phyloP scores from a whole-genome alignment of 2,113 vertebrate species.

The Emydura subglobosa region DNA sequence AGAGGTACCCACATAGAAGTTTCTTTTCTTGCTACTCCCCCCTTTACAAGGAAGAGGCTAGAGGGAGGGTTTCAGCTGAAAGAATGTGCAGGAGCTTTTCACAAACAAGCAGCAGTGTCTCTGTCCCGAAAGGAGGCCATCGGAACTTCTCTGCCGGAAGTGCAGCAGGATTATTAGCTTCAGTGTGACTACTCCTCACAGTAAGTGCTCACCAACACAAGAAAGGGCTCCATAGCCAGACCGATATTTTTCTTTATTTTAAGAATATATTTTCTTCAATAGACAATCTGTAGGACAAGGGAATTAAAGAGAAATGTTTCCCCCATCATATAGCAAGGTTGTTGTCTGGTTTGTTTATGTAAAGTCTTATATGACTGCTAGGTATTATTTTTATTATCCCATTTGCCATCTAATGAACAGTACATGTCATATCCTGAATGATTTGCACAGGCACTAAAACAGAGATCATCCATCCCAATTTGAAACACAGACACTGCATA shows the following conservation, averaged over 20 bases:
- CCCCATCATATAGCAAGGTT: neutral
- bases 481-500: slow-evolving; percentile 23
- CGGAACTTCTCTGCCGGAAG: neutral
- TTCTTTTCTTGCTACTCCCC: neutral
- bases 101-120: neutral
- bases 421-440: slow-evolving; percentile 53
- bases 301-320: slow-evolving; percentile 23
- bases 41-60: neutral
- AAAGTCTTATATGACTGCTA: slow-evolving; percentile 22
- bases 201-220: neutral
- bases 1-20: neutral
- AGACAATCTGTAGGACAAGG: neutral
- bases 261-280: neutral
- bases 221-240: neutral
- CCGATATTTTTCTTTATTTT: slow-evolving; percentile 2
- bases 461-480: slow-evolving; percentile 35
- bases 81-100: neutral
- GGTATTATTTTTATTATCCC: slow-evolving; percentile 34
- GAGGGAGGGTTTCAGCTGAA: neutral
- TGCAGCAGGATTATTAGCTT: neutral
- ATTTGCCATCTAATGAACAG: slow-evolving; percentile 46
- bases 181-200: neutral
- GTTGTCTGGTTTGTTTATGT: neutral
- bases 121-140: neutral
- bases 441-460: slow-evolving; percentile 55